phyloP scores from a whole-genome alignment of 2,888 invertebrate species.

The Melipona beecheii region DNA sequence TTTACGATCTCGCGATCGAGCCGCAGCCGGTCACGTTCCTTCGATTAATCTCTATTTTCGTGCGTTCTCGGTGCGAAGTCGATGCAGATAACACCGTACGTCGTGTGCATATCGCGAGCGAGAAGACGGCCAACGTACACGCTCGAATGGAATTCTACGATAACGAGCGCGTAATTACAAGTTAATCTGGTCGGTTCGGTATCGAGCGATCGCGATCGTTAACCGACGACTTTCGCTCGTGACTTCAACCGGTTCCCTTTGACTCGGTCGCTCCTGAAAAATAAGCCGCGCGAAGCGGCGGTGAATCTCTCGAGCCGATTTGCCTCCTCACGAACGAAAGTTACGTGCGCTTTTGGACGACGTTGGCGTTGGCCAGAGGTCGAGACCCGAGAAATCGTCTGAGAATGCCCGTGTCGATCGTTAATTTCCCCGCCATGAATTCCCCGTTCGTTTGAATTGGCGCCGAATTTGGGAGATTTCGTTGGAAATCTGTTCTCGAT shows the following conservation, averaged over 20 bases:
- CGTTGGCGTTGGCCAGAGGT: not conserved
- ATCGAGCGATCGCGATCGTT: conserved; percentile 65
- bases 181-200: conserved; percentile 66
- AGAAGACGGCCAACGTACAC: not conserved
- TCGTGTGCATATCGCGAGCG: not conserved
- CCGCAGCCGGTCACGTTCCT: conserved; percentile 39
- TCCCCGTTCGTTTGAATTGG: not conserved
- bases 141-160: conserved; percentile 65
- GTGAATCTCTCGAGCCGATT: conserved; percentile 52
- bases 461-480: not conserved
- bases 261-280: conserved; percentile 67
- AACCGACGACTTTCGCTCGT: conserved; percentile 68
- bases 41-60: conserved; percentile 59
- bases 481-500: not conserved
- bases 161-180: conserved; percentile 70
- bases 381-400: conserved; percentile 19
- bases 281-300: conserved; percentile 34
- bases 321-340: conserved; percentile 26
- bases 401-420: conserved; percentile 5
- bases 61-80: conserved; percentile 9
- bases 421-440: conserved; percentile 13
- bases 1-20: conserved; percentile 36
- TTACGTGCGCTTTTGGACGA: not conserved
- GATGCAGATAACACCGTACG: not conserved
- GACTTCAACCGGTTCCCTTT: conserved; percentile 70